Evolutionary conservation across 2,113 vertebrate species (phyloP), one percentile per base, ranked within the genome.

Genomic region (Pangasianodon gigas): DNA sequence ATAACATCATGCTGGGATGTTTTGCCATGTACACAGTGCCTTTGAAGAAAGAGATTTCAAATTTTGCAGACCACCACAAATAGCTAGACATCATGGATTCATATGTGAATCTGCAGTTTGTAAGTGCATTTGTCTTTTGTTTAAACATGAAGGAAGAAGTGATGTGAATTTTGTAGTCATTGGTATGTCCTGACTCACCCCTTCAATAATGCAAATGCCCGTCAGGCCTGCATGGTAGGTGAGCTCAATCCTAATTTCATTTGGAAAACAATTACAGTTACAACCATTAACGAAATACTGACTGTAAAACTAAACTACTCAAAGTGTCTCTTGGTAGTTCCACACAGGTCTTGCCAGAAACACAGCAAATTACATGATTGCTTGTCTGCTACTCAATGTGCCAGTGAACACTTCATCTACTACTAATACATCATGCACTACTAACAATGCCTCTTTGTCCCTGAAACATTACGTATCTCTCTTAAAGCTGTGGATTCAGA

Each of bases 381-480:
- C 71, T 77, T 65, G 83, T 67, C 60, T 89, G 88, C 69, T 60
- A 46, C 52, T 85, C n/a, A 29, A 51, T 44, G 67, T 48, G 46
- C 88, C 84, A 85, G 46, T 79, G 56, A 89, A 65, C 65, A 85
- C 84, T 88, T 88, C 8, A 82, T 81, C 18, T 81, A 62, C 86
- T 87, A 69, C 56, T 19, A 88, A 71, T 85, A 90, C 85, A 85
- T 85, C 65, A 75, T 52, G 18, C 67, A 51, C 29, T 87, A 58
- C 67, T 58, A 81, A 91, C 87, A 92, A 89, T 84, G 84, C 29
- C 87, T 89, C 84, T 91, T 87, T 92, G 89, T 92, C 58, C 51
- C 32, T 69, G 54, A 84, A 24, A 37, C 60, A 69, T 89, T 52
- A 65, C 74, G 32, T 84, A 62, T 84, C 74, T 87, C 51, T 80